Evolutionary conservation across 2,113 vertebrate species (phyloP).

Genomic region (Brienomyrus brachyistius): DNA sequence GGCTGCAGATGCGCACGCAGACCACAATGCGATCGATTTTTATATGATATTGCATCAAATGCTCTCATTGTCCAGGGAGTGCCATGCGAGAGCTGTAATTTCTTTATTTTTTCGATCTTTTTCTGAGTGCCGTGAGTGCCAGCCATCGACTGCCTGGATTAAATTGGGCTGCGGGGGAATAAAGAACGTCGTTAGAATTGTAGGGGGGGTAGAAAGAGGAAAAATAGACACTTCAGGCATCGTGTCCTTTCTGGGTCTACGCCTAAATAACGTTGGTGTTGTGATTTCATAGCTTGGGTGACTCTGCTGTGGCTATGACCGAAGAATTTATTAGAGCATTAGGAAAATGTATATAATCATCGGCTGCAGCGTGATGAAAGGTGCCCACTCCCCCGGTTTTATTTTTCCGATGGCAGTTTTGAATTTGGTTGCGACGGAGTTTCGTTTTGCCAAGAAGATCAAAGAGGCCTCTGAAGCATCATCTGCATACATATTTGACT

Average conservation of each 20-base stretch:
- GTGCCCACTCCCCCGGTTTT: not conserved
- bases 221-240: not conserved
- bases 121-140: conserved; percentile 26
- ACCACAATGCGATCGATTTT: conserved; percentile 37
- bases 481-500: conserved; percentile 81
- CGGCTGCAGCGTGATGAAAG: not conserved
- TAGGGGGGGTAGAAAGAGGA: conserved; percentile 16
- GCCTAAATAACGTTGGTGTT: not conserved
- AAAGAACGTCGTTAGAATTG: conserved; percentile 40
- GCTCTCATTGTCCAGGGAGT: conserved; percentile 40
- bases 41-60: conserved; percentile 46
- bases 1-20: conserved; percentile 20
- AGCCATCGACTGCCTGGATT: conserved; percentile 38
- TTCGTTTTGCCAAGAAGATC: conserved; percentile 78
- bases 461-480: conserved; percentile 73
- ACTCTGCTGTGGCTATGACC: not conserved
- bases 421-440: conserved; percentile 59
- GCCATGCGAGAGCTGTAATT: conserved; percentile 22
- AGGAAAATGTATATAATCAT: not conserved
- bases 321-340: not conserved
- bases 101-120: conserved; percentile 30
- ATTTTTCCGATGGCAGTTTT: conserved; percentile 25
- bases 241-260: not conserved
- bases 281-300: not conserved
- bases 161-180: conserved; percentile 48